phyloP scores from a whole-genome alignment of 2,113 vertebrate genomes.

The Solea solea region DNA sequence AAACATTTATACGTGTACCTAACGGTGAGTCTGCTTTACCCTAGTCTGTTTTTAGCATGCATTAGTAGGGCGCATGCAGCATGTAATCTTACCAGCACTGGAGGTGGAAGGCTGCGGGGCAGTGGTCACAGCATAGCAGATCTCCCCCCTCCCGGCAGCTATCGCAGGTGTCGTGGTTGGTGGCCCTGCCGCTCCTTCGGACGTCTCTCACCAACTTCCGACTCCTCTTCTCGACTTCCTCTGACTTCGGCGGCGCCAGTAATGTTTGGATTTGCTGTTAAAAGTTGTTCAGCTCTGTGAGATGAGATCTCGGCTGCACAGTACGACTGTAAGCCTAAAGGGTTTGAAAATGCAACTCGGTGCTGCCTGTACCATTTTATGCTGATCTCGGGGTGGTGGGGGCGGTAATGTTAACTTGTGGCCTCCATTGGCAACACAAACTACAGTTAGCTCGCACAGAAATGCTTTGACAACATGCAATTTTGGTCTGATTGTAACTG shows the following conservation, averaged over 20 bases:
- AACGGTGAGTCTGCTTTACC: no score
- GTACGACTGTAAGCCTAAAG: not conserved
- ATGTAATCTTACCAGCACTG: slow-evolving; percentile 89
- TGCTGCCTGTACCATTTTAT: not conserved
- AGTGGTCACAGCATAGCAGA: slow-evolving; percentile 94
- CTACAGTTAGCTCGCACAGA: not conserved
- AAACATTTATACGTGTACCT: not conserved
- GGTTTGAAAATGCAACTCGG: not conserved
- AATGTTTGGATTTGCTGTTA: slow-evolving; percentile 95
- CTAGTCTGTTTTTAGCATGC: no score
- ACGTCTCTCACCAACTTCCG: slow-evolving; percentile 91
- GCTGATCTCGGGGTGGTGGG: not conserved
- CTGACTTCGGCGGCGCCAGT: slow-evolving; percentile 93
- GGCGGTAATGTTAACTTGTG: slow-evolving; percentile 21
- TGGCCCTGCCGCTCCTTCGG: slow-evolving; percentile 91
- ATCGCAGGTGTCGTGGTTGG: slow-evolving; percentile 97
- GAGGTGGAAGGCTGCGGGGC: slow-evolving; percentile 94
- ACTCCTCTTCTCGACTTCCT: slow-evolving; percentile 90
- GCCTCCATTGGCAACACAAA: slow-evolving; percentile 41
- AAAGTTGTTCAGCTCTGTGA: not conserved
- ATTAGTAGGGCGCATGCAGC: no score
- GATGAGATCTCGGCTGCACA: no score
- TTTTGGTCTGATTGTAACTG: not conserved
- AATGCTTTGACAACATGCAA: not conserved
- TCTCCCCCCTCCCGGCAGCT: slow-evolving; percentile 97